phyloP scores from a whole-genome alignment of 1,140 invertebrate genomes.

The Stegodyphus dumicola region DNA sequence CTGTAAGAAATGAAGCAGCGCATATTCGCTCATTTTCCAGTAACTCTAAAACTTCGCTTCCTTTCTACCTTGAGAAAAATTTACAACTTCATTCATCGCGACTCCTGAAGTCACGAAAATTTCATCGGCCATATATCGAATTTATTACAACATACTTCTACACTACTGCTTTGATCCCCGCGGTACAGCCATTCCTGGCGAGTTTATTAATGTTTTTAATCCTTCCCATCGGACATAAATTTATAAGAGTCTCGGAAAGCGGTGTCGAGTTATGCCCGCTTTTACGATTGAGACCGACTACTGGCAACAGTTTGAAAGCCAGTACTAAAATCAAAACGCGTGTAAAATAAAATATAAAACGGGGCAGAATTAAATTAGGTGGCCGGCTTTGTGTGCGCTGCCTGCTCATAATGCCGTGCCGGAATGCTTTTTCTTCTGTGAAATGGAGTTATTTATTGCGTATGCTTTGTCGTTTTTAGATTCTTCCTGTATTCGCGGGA shows the following conservation, averaged over 20 bases:
- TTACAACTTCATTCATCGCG: no score
- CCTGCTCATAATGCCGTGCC: constrained; percentile 1
- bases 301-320: neutral
- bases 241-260: neutral
- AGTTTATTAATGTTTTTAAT: constrained; percentile 33
- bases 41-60: no score
- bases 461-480: neutral
- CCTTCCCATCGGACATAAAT: constrained; percentile 21
- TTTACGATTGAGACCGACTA: constrained; percentile 5
- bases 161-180: neutral
- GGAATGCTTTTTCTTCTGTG: constrained; percentile 18
- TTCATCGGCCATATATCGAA: neutral
- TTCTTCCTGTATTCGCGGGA: neutral
- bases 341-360: constrained; percentile 32
- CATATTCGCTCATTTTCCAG: no score
- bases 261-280: neutral
- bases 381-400: neutral
- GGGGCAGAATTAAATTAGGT: constrained; percentile 21
- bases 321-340: constrained; percentile 27
- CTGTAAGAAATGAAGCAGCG: no score
- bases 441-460: constrained; percentile 22
- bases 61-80: no score
- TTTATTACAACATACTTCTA: neutral
- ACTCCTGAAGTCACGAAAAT: no score
- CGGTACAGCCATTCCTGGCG: neutral